Percentiles rank a stretch among this genome's conserved stretches.
Conservation (phyloP, 2,888 invertebrate genomes). For the Podotricha telesiphe region DNA sequence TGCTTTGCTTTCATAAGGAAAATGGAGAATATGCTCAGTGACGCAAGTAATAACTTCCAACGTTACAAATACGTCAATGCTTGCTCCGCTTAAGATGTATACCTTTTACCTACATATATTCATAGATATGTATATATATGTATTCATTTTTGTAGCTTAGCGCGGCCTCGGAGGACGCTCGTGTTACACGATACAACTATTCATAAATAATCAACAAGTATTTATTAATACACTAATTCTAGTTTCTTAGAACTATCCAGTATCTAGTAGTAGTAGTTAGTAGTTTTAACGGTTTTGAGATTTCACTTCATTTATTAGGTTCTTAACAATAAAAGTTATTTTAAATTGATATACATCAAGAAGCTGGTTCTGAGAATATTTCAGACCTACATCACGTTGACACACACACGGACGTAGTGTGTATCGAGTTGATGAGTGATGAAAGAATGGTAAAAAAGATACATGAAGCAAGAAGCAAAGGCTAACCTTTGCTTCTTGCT, state of each 20-base stretch:
- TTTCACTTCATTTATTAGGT: too few species aligned
- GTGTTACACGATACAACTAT: background rate
- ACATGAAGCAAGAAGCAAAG: too few species aligned
- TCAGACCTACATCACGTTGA: too few species aligned
- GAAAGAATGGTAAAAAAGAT: too few species aligned
- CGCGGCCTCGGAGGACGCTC: background rate
- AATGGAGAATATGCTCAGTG: conserved; percentile 44
- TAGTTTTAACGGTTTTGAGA: too few species aligned
- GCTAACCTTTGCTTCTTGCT: too few species aligned
- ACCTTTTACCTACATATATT: background rate
- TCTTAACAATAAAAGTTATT: too few species aligned
- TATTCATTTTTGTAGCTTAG: background rate
- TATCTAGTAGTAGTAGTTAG: too few species aligned
- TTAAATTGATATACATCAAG: too few species aligned
- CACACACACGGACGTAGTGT: too few species aligned
- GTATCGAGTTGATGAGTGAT: too few species aligned
- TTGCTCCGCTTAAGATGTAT: conserved; percentile 16
- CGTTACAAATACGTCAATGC: conserved; percentile 27
- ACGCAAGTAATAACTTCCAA: conserved; percentile 43
- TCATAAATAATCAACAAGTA: background rate
- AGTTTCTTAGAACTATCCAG: background rate
- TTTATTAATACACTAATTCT: background rate
- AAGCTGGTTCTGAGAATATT: too few species aligned
- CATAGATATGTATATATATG: background rate
- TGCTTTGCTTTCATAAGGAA: conserved; percentile 40